Evolutionary conservation across 2,888 invertebrate species (phyloP).

Genomic region (Thyatira batis): DNA sequence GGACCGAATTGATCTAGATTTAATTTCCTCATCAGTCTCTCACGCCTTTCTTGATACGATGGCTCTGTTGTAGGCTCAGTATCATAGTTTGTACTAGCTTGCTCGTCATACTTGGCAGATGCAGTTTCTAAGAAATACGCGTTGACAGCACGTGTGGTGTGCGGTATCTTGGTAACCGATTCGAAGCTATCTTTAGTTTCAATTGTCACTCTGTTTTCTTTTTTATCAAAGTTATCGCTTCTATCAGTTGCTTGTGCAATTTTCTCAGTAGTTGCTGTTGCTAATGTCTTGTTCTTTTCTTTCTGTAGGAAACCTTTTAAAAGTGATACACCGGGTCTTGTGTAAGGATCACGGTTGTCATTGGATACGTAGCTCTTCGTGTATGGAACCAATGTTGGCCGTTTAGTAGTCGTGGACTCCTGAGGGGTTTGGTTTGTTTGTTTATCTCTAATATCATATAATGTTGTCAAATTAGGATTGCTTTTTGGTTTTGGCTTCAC

Average conservation of each 20-base stretch:
- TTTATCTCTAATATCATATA: constrained; percentile 70
- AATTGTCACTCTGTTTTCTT: constrained; percentile 41
- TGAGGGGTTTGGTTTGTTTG: constrained; percentile 34
- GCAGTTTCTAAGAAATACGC: constrained; percentile 46
- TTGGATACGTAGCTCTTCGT: constrained; percentile 61
- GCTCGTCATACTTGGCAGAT: constrained; percentile 52
- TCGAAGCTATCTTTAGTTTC: constrained; percentile 61
- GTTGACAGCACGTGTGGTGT: constrained; percentile 49
- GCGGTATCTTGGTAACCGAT: constrained; percentile 71
- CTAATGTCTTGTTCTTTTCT: constrained; percentile 63
- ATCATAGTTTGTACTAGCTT: constrained; percentile 44
- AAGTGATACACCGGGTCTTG: constrained; percentile 72
- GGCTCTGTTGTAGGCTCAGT: constrained; percentile 57
- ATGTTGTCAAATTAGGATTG: constrained; percentile 69
- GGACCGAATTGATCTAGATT: constrained; percentile 77
- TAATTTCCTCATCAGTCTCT: constrained; percentile 87
- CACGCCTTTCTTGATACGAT: constrained; percentile 85
- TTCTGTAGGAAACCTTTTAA: constrained; percentile 66
- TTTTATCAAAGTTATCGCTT: constrained; percentile 36
- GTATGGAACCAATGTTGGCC: constrained; percentile 71
- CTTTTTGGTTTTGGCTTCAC: constrained; percentile 55
- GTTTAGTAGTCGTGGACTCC: constrained; percentile 54
- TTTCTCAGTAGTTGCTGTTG: constrained; percentile 50
- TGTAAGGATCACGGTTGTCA: constrained; percentile 68
- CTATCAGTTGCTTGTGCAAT: constrained; percentile 48